Conservation (phyloP, 2,113 vertebrate species). For the Chlorocebus sabaeus region DNA sequence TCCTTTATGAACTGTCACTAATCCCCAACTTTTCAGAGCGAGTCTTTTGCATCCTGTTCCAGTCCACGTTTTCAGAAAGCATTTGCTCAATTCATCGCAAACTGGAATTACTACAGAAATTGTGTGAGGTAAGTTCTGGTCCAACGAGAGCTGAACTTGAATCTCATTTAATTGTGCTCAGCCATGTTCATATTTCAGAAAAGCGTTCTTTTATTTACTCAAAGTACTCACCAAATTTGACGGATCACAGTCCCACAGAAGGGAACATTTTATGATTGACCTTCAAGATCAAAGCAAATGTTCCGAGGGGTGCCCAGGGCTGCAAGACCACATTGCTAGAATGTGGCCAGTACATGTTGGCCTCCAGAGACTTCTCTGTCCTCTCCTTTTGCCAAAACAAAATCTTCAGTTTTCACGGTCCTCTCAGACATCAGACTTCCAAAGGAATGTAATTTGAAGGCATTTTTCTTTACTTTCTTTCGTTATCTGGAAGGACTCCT, state of each 20-base stretch:
- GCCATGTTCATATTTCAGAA: conserved; percentile 57
- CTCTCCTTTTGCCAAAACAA: conserved; percentile 40
- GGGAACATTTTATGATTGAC: neutral
- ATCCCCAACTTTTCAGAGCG: conserved; percentile 96
- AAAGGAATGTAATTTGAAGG: neutral
- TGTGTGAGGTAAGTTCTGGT: conserved; percentile 89
- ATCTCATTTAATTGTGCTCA: conserved; percentile 54
- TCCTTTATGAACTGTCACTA: conserved; percentile 93
- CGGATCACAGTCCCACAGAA: conserved; percentile 31
- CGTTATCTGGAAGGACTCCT: neutral
- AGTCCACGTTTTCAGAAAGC: conserved; percentile 94
- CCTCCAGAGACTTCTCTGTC: neutral
- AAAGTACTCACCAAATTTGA: conserved; percentile 47
- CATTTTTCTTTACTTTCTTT: conserved; percentile 6
- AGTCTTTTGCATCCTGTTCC: conserved; percentile 97
- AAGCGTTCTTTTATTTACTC: conserved; percentile 60
- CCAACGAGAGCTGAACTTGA: neutral
- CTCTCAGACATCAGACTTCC: neutral
- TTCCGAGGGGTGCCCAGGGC: neutral
- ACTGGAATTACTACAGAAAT: conserved; percentile 92
- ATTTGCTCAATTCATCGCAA: conserved; percentile 91
- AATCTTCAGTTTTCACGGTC: neutral
- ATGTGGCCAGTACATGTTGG: neutral
- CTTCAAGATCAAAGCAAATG: conserved; percentile 54
- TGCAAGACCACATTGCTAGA: neutral